Percentiles rank a stretch among this genome's conserved stretches.
These are phyloP conservation scores for Peromyscus attwateri DNA, from an alignment of 2,797 vertebrate species.

Conservation along the genomic window DNA sequence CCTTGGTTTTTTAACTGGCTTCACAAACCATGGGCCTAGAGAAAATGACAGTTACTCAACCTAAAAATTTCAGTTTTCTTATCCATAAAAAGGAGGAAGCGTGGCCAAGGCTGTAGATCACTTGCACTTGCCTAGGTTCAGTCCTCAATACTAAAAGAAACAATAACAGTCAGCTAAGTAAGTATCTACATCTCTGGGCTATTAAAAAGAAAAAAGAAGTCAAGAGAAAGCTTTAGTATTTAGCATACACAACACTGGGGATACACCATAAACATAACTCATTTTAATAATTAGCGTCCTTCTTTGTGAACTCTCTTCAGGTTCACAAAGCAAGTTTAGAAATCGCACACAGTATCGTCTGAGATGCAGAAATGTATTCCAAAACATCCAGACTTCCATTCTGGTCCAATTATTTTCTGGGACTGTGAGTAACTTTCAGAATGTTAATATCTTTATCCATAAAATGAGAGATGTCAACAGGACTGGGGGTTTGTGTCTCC, in stretches of 20 bases:
- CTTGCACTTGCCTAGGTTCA: not conserved
- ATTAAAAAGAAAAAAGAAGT: not conserved
- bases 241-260: not conserved
- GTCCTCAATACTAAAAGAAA: not conserved
- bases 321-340: conserved; percentile 28
- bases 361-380: not conserved
- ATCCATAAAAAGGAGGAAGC: not conserved
- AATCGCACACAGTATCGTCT: not conserved
- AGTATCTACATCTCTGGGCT: not conserved
- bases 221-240: conserved; percentile 11
- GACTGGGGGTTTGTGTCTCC: not conserved
- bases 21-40: not conserved
- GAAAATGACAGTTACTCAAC: not conserved
- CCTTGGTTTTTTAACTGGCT: not conserved
- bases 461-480: not conserved
- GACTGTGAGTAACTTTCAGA: not conserved
- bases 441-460: not conserved
- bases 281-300: not conserved
- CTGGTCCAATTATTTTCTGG: not conserved
- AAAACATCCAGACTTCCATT: not conserved
- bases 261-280: not conserved
- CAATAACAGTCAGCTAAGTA: not conserved
- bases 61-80: conserved; percentile 38
- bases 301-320: not conserved
- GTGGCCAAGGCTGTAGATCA: too few species aligned